Evolutionary conservation across 1,140 invertebrate genomes (phyloP).

Genomic region (Globodera rostochiensis): DNA sequence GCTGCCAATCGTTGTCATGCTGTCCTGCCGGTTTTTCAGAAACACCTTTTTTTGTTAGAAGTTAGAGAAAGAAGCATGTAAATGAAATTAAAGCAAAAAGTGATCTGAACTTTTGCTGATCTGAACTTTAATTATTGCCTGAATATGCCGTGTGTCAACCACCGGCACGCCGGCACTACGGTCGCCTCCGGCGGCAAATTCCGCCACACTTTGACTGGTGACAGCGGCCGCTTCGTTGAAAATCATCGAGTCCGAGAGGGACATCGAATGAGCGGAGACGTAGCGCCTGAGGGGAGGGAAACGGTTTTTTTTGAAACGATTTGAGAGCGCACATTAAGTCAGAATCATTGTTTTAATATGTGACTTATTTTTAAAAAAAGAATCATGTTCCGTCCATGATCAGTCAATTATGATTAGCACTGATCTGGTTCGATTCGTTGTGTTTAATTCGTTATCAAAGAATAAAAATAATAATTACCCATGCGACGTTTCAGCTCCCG

Average conservation of each 20-base stretch:
- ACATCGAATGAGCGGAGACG: constrained; percentile 27
- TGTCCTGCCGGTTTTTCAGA: constrained; percentile 30
- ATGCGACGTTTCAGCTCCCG: neutral
- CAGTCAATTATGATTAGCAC: too few relatives aligned
- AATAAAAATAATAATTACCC: neutral
- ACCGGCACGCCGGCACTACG: neutral
- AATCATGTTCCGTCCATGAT: too few relatives aligned
- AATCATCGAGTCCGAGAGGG: constrained; percentile 2
- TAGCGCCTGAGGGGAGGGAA: constrained; percentile 10
- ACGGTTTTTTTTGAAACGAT: too few relatives aligned
- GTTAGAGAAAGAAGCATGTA: too few relatives aligned
- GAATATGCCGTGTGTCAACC: constrained; percentile 39
- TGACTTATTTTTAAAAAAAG: too few relatives aligned
- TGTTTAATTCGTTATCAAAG: too few relatives aligned
- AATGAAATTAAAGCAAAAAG: too few relatives aligned
- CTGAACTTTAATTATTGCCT: neutral
- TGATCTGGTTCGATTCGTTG: too few relatives aligned
- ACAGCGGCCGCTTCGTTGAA: constrained; percentile 6
- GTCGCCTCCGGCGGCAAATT: neutral
- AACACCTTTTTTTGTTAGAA: neutral
- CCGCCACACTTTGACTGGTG: neutral
- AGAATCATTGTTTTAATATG: too few relatives aligned
- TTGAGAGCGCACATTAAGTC: too few relatives aligned
- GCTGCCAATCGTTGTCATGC: neutral
- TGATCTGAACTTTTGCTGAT: neutral